phyloP scores from a whole-genome alignment of 2,113 vertebrate species.

The Panthera uncia region DNA sequence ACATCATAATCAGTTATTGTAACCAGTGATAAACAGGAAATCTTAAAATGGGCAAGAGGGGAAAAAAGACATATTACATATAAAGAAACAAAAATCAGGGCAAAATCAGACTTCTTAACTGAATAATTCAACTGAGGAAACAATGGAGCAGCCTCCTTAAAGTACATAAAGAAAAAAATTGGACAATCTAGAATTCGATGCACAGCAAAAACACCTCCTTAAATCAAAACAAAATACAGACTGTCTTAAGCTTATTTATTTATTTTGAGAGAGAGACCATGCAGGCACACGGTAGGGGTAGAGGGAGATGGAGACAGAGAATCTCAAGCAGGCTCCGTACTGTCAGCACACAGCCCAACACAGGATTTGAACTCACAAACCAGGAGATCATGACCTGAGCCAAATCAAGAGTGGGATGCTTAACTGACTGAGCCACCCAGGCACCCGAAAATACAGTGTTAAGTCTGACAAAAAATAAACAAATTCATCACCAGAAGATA shows the following conservation, averaged over 20 bases:
- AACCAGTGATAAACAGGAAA: neutral
- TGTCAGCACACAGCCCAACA: no score
- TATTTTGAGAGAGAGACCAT: no score
- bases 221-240: neutral
- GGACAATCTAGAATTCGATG: neutral
- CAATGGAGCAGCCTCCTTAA: neutral
- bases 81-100: neutral
- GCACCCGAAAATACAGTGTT: no score
- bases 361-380: no score
- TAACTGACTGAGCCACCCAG: no score
- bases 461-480: neutral
- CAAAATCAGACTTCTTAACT: neutral
- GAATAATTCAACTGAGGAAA: neutral
- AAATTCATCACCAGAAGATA: neutral
- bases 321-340: no score
- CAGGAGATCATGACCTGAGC: no score
- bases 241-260: neutral
- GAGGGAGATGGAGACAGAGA: no score
- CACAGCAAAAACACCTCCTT: neutral
- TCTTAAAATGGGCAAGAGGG: neutral
- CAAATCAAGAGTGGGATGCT: no score
- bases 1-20: neutral
- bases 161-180: neutral
- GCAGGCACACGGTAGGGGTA: no score
- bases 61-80: neutral